Percentiles rank a stretch among this genome's conserved stretches.
Evolutionary conservation across 2,888 invertebrate species (phyloP).

Genomic region (Drosophila trichaetosa): DNA sequence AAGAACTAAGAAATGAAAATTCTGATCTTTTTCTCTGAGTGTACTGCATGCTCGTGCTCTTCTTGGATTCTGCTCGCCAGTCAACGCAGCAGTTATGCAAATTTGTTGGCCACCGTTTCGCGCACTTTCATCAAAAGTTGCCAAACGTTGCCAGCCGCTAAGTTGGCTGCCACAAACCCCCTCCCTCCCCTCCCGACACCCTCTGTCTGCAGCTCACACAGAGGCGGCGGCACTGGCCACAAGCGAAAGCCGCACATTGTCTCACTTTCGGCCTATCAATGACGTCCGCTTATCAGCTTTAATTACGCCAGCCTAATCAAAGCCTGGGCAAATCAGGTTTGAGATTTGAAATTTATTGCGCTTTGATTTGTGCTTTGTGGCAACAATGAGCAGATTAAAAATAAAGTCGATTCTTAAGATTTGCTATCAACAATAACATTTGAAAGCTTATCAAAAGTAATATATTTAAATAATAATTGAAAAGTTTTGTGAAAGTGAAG

Average conservation of each 20-base stretch:
- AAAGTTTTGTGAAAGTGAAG: neutral
- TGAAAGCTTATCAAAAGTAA: neutral
- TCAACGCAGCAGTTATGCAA: conserved; percentile 75
- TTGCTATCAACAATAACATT: neutral
- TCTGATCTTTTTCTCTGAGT: neutral
- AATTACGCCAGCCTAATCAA: conserved; percentile 49
- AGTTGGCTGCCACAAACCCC: conserved; percentile 27
- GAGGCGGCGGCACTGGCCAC: neutral
- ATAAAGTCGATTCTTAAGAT: neutral
- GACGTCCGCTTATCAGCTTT: conserved; percentile 47
- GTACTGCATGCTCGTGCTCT: neutral
- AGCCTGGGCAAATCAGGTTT: neutral
- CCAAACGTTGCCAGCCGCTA: conserved; percentile 71
- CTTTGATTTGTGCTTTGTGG: conserved; percentile 3
- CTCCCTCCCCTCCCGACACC: neutral
- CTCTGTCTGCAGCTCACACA: neutral
- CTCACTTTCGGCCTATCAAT: conserved; percentile 40
- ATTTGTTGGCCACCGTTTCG: conserved; percentile 69
- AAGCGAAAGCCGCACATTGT: conserved; percentile 6
- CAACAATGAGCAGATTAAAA: neutral
- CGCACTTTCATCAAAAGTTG: conserved; percentile 79
- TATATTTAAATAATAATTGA: neutral
- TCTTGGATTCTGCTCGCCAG: conserved; percentile 29
- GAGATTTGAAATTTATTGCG: neutral
- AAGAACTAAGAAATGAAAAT: neutral